Conservation (phyloP, 2,888 invertebrate species). For the Andrena chrysosceles region DNA sequence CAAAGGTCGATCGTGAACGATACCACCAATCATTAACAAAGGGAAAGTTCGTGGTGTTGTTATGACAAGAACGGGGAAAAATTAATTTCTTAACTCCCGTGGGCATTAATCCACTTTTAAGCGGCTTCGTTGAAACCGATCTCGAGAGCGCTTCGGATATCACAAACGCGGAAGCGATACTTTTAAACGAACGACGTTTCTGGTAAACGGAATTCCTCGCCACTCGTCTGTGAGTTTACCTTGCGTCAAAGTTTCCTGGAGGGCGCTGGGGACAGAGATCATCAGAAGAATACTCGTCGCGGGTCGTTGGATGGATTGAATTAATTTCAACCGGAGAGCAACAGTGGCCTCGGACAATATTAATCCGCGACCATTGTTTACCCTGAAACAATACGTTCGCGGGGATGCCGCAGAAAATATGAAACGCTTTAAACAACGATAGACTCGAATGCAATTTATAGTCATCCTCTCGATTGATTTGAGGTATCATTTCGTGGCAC, state of each 20-base stretch:
- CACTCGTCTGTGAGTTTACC: constrained; percentile 11
- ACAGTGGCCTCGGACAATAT: constrained; percentile 10
- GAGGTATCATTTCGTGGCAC: too few species aligned
- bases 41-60: too few species aligned
- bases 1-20: too few species aligned
- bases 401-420: neutral
- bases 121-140: neutral
- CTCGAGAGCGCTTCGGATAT: neutral
- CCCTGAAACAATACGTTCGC: constrained; percentile 7
- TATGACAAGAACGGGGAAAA: neutral
- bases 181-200: neutral
- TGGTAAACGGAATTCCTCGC: neutral
- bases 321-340: constrained; percentile 19
- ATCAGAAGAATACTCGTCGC: neutral
- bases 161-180: neutral
- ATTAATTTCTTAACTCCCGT: constrained; percentile 10
- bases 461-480: neutral
- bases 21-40: too few species aligned
- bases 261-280: neutral
- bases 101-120: constrained; percentile 21
- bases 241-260: constrained; percentile 19
- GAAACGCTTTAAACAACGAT: neutral
- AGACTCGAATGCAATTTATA: neutral
- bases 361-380: constrained; percentile 9
- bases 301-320: constrained; percentile 12